A percentile compares a stretch with the other conserved stretches of the same genome.
These are phyloP conservation scores for Lycaon pictus DNA, from an alignment of 2,113 vertebrate species.

Conservation along the genomic window DNA sequence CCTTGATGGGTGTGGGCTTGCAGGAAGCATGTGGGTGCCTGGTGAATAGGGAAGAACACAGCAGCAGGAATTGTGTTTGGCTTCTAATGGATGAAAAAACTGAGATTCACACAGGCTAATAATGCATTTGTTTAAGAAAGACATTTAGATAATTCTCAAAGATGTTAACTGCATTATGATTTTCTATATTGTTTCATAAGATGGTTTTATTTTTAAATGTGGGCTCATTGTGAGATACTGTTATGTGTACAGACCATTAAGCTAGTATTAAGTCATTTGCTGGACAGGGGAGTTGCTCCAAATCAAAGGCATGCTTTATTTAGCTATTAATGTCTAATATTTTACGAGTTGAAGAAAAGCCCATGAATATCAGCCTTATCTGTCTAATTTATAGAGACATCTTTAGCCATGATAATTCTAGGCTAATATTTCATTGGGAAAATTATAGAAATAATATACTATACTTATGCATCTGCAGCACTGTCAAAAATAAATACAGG, in stretches of 20 bases:
- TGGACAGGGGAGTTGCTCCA: neutral
- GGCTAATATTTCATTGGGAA: neutral
- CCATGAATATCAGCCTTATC: too few species aligned
- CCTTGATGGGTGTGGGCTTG: too few species aligned
- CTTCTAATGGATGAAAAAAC: too few species aligned
- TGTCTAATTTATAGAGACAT: neutral
- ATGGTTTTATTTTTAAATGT: neutral
- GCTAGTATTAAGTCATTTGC: neutral
- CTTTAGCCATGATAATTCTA: neutral
- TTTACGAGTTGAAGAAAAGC: neutral
- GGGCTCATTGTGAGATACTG: neutral
- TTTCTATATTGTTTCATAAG: neutral
- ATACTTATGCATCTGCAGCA: neutral
- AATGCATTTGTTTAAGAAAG: neutral
- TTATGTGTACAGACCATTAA: too few species aligned
- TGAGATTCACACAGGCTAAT: neutral
- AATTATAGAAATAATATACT: neutral
- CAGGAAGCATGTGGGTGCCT: fast-evolving
- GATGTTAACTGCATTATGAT: neutral
- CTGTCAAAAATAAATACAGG: neutral
- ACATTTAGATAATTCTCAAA: neutral
- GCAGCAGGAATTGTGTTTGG: fast-evolving
- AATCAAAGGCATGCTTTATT: fast-evolving
- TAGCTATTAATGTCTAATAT: too few species aligned
- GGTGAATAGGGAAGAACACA: fast-evolving